A percentile compares a stretch with the other conserved stretches of the same genome.
phyloP scores from a whole-genome alignment of 2,113 vertebrate genomes.

The Strix uralensis region DNA sequence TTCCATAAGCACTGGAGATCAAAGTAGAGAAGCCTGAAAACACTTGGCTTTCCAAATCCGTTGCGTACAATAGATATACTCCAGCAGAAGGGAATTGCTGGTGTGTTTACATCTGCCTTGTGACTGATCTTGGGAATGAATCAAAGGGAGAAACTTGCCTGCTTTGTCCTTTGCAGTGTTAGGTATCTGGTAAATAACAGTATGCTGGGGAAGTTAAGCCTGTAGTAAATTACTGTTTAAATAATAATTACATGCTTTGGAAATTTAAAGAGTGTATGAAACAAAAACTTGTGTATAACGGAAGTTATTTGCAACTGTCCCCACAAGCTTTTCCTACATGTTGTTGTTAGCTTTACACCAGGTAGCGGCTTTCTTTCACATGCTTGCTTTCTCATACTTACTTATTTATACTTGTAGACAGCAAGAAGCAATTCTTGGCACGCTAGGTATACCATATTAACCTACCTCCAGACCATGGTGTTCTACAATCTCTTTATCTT shows the following conservation, averaged over 20 bases:
- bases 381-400: neutral
- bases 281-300: neutral
- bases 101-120: neutral
- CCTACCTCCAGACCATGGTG: constrained; percentile 98
- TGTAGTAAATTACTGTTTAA: neutral
- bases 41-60: neutral
- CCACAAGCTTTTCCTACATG: neutral
- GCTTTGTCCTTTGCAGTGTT: neutral
- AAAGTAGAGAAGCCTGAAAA: neutral
- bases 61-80: neutral
- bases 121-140: neutral
- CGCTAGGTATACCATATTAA: constrained; percentile 91
- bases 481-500: constrained; percentile 99
- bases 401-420: constrained; percentile 75
- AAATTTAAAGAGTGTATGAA: neutral
- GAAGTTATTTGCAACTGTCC: neutral
- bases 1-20: neutral
- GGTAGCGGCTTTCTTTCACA: neutral
- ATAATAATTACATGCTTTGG: neutral
- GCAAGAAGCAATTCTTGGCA: constrained; percentile 96
- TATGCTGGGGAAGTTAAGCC: neutral
- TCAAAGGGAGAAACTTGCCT: neutral
- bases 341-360: neutral
- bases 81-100: neutral
- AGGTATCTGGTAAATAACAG: neutral